These are phyloP conservation scores for Antigone vipio DNA, from an alignment of 2,113 vertebrate genomes.

Conservation along the genomic window DNA sequence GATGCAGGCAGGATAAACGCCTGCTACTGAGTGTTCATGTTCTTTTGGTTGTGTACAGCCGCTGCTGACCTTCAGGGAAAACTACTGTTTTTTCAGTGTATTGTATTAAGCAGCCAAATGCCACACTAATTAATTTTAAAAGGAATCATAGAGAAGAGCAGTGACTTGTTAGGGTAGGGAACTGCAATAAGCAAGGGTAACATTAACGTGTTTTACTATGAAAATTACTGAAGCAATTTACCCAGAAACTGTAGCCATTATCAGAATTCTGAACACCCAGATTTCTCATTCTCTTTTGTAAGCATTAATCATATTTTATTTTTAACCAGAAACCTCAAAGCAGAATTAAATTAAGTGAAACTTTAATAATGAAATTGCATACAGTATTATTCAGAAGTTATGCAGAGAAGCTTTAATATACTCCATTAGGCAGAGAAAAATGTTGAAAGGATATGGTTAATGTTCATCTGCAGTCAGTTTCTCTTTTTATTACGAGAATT, in stretches of 20 bases:
- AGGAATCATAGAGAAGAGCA: not conserved
- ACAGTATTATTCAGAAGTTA: slow-evolving; percentile 44
- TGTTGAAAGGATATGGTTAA: slow-evolving; percentile 51
- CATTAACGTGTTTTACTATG: not conserved
- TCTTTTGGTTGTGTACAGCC: not conserved
- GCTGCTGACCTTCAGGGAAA: not conserved
- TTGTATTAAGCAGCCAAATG: not conserved
- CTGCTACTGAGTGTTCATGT: not conserved
- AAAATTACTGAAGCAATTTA: slow-evolving; percentile 47
- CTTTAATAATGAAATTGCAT: slow-evolving; percentile 55
- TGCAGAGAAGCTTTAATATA: slow-evolving; percentile 50
- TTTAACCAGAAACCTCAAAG: slow-evolving; percentile 60
- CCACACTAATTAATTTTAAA: not conserved
- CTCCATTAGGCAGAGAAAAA: slow-evolving; percentile 60
- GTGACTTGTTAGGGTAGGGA: not conserved
- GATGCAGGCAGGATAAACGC: not conserved
- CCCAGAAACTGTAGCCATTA: slow-evolving; percentile 33
- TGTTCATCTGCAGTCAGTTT: slow-evolving; percentile 4
- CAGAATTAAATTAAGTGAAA: slow-evolving; percentile 66
- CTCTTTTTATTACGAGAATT: not conserved
- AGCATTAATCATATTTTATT: slow-evolving; percentile 66
- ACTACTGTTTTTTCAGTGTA: not conserved
- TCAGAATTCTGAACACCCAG: slow-evolving; percentile 15
- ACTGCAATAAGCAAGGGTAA: slow-evolving; percentile 12
- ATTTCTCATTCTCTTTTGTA: slow-evolving; percentile 42